Base-by-base conservation (phyloP, 2,113 vertebrate species). In the Numenius arquata region DNA sequence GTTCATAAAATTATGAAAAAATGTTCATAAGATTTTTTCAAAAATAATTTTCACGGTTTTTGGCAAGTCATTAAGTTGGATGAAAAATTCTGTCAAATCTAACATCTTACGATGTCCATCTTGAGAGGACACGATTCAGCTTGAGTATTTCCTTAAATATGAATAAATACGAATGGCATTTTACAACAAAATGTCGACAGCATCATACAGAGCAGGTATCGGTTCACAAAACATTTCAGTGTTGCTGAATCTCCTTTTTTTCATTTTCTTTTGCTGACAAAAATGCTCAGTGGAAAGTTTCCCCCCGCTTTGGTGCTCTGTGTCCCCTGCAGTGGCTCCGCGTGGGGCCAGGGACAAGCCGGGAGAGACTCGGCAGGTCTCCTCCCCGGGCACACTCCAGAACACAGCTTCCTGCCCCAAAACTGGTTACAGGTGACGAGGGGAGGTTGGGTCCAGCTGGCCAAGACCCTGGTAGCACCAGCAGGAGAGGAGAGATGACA, bases 51-150 rank as follows among this genome's bases (percentile, higher is more conserved):
- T 14, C 6, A 21, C 3, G 2, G 8, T 7, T 26, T 82, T 82
- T 73, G 30, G 0, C 38, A 78, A 78, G 8, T 47, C 50, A 16
- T 79, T 71, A 61, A 48, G 7, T 32, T 22, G 16, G 5, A 34
- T 48, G 26, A 70, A 87, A 81, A 81, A 15, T 13, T 6, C 36
- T 52, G 58, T 58, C 16, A 40, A 34, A 7, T 63, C 12, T 48
- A 40, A 58, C 30, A 25, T 6, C 11, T 88, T 72, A 5, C n/a
- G 0, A 45, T 50, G 16, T 59, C 1, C 1, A 4, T n/a, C 62
- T 63, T 88, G 52, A 86, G 80, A 61, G 12, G 25, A 58, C 6
- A 50, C 43, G 52, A 18, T 52, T 62, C 58, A 61, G 23, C 15
- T 63, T 71, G 40, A 52, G 2, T 62, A 61, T 71, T 92, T 68